Conservation (phyloP, 2,113 vertebrate species). For the Gnathonemus echidnorhynchus region DNA sequence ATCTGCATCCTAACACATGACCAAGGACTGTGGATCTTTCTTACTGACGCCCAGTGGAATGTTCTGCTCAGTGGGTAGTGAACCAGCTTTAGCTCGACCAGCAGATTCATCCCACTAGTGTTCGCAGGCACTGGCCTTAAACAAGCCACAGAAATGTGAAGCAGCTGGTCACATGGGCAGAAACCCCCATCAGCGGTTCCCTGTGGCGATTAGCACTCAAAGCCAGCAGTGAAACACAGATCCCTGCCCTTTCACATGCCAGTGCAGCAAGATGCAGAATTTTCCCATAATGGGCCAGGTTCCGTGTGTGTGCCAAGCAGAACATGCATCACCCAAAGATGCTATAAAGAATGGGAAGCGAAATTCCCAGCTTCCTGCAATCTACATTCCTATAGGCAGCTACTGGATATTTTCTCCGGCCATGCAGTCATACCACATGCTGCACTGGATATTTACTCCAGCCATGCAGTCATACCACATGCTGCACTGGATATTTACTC, state of each 20-base stretch:
- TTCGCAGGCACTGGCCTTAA: not conserved
- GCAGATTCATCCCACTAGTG: not conserved
- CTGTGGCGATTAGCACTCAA: not conserved
- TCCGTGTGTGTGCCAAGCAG: not conserved
- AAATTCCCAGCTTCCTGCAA: not conserved
- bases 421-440: not conserved
- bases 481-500: not conserved
- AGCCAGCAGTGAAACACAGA: not conserved
- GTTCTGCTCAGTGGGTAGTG: not conserved
- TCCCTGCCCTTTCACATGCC: not conserved
- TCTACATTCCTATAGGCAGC: not conserved
- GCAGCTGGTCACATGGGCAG: not conserved
- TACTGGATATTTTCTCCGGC: not conserved
- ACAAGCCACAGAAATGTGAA: not conserved
- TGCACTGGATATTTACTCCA: too few relatives aligned
- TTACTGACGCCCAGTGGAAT: not conserved
- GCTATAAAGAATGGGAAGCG: not conserved
- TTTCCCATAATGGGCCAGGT: not conserved
- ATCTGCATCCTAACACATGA: not conserved
- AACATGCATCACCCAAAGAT: not conserved
- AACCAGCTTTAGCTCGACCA: not conserved
- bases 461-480: not conserved
- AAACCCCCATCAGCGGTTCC: not conserved
- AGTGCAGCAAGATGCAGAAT: not conserved
- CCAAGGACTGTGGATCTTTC: not conserved